phyloP scores from a whole-genome alignment of 2,888 invertebrate genomes.

The Elysia crispata region DNA sequence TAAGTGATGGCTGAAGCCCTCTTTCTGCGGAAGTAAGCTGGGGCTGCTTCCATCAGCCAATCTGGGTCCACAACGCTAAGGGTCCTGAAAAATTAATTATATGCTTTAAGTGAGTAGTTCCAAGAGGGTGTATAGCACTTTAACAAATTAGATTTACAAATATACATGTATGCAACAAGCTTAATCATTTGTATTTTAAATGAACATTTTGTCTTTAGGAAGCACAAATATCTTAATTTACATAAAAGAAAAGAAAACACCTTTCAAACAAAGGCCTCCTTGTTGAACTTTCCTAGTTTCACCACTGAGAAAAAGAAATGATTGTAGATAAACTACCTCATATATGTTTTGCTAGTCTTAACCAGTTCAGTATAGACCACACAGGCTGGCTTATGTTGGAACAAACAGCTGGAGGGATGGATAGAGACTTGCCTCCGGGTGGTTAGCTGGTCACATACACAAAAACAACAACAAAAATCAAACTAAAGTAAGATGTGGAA shows the following conservation, averaged over 20 bases:
- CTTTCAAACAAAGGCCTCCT: no score
- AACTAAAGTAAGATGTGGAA: neutral
- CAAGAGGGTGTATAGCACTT: no score
- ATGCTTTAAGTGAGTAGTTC: no score
- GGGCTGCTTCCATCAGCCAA: constrained; percentile 85
- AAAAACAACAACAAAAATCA: neutral
- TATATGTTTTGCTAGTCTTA: constrained; percentile 89
- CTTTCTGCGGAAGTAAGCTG: constrained; percentile 76
- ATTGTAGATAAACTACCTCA: constrained; percentile 79
- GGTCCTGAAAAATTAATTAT: constrained; percentile 79
- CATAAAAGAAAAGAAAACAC: no score
- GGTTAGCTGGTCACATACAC: constrained; percentile 79
- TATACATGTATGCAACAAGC: neutral
- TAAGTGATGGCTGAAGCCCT: constrained; percentile 37
- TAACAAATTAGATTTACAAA: no score
- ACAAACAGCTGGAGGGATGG: constrained; percentile 90
- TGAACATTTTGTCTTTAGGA: no score
- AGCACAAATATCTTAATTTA: no score
- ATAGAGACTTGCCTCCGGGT: constrained; percentile 85
- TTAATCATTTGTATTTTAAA: no score
- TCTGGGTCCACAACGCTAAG: constrained; percentile 87
- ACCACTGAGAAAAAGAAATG: no score
- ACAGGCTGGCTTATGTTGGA: constrained; percentile 85
- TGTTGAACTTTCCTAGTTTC: no score
- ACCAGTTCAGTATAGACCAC: constrained; percentile 91